Base-by-base conservation (phyloP, 2,113 vertebrate genomes). In the Machaerirhynchus nigripectus region DNA sequence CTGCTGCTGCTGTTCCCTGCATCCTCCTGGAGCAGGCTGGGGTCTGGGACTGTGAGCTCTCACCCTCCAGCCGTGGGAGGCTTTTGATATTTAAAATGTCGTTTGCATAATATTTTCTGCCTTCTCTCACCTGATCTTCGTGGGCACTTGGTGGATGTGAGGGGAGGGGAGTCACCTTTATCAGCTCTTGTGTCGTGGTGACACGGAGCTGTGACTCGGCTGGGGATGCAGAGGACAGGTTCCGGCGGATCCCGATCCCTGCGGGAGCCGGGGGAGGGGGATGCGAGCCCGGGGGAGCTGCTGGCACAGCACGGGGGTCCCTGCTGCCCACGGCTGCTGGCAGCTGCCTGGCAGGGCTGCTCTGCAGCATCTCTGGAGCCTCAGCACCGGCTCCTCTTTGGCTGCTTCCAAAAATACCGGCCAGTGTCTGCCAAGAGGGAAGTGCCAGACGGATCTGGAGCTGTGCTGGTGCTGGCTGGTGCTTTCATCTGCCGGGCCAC, bases 391-490 rank as follows among this genome's bases (percentile, higher is more conserved):
- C 44, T 63, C 4, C 28, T 64, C 90, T n/a, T 68, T 4, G 79
- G 56, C 85, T 84, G 74, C 69, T 91, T 68, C 95, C 95, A 76
- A 22, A 95, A 92, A 94, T 77, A 93, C 33, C 8, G 12, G 7
- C 60, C 59, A 55, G 0, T 15, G n/a, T 6, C 11, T 90, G 76
- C 1, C 3, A 7, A 30, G 55, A 73, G 74, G 27, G 84, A 47
- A 0, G 70, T 50, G 95, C 78, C 49, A 93, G 84, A 65, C 75
- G 4, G 26, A 4, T 19, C 69, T 39, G 69, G 40, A 8, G 69
- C 81, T 2, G 9, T 28, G 79, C 63, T 77, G 49, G 47, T 63
- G 8, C 74, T 6, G 28, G n/a, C 93, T 76, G 49, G 12, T 3
- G 76, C 59, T 14, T 12, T 3, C 79, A 60, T 52, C 84, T 86